phyloP scores from a whole-genome alignment of 1,140 invertebrate genomes.

The Harpegnathos saltator region DNA sequence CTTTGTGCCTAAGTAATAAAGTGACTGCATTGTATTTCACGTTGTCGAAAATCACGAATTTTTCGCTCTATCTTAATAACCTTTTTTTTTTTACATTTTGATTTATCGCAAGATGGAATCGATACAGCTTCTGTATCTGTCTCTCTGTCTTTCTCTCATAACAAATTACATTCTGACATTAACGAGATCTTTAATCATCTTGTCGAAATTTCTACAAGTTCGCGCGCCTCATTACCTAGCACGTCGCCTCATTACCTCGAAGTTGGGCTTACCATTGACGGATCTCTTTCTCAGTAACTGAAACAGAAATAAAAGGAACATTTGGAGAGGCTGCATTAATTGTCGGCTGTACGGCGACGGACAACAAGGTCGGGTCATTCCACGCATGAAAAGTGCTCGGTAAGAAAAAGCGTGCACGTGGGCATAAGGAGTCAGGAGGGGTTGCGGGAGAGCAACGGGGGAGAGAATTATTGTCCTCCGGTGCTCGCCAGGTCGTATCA shows the following conservation, averaged over 20 bases:
- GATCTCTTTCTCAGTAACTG: conserved; percentile 95
- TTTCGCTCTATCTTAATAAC: background rate
- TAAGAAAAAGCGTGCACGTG: conserved; percentile 37
- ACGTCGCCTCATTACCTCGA: background rate
- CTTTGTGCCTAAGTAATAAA: conserved; percentile 92
- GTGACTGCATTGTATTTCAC: conserved; percentile 1
- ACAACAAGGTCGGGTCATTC: conserved; percentile 31
- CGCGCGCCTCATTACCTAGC: background rate
- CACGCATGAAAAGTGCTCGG: conserved; percentile 18
- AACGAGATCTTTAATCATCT: conserved; percentile 34
- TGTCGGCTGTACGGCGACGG: background rate
- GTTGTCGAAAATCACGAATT: background rate
- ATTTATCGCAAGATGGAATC: background rate
- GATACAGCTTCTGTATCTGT: too few species aligned
- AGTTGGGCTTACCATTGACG: conserved; percentile 91
- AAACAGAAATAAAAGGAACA: conserved; percentile 85
- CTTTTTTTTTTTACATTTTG: background rate
- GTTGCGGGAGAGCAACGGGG: background rate
- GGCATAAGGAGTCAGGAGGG: too few species aligned
- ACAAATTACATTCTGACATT: background rate
- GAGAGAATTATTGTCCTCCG: conserved; percentile 46
- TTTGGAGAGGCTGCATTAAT: conserved; percentile 46
- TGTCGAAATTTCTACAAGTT: conserved; percentile 18
- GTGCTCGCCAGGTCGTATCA: conserved; percentile 47
- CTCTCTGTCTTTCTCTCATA: too few species aligned